A percentile compares a stretch with the other conserved stretches of the same genome.
Evolutionary conservation across 2,888 invertebrate species (phyloP).

Genomic region (Prenolepis imparis): DNA sequence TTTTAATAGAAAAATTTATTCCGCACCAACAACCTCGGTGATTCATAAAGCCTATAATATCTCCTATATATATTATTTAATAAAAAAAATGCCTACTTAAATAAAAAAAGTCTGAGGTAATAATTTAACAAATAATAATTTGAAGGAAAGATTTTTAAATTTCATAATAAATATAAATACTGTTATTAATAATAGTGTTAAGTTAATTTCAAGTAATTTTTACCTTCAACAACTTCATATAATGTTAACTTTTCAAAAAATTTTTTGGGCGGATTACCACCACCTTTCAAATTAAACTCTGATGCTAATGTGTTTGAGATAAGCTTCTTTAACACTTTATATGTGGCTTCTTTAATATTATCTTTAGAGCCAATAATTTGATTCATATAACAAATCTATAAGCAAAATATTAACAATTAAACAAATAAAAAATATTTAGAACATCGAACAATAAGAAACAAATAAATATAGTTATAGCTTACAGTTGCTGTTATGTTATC

Average conservation of each 20-base stretch:
- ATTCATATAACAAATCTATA: slow-evolving; percentile 26
- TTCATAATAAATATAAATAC: background rate
- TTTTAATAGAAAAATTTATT: background rate
- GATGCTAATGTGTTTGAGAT: slow-evolving; percentile 28
- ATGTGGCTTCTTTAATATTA: slow-evolving; percentile 14
- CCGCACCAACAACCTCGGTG: no score
- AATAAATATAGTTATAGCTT: slow-evolving; percentile 3
- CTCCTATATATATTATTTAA: no score
- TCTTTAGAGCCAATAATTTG: slow-evolving; percentile 19
- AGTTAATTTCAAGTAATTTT: slow-evolving; percentile 26
- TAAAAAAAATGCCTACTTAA: no score
- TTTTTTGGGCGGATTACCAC: slow-evolving; percentile 19
- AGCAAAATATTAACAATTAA: slow-evolving; percentile 7
- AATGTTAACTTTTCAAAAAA: slow-evolving; percentile 4
- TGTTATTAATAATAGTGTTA: background rate
- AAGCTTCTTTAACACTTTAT: slow-evolving; percentile 19
- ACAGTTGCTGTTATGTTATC: slow-evolving; percentile 16
- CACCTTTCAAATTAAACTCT: slow-evolving; percentile 13
- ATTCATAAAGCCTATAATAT: no score
- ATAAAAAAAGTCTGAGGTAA: no score
- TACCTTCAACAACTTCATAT: slow-evolving; percentile 27
- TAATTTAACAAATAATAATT: no score
- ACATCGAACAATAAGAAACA: slow-evolving; percentile 14
- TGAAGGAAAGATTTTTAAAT: background rate
- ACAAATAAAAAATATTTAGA: background rate